Percentiles rank a stretch among this genome's conserved stretches.
phyloP scores from a whole-genome alignment of 2,888 invertebrate species.

The Xanthia togata region DNA sequence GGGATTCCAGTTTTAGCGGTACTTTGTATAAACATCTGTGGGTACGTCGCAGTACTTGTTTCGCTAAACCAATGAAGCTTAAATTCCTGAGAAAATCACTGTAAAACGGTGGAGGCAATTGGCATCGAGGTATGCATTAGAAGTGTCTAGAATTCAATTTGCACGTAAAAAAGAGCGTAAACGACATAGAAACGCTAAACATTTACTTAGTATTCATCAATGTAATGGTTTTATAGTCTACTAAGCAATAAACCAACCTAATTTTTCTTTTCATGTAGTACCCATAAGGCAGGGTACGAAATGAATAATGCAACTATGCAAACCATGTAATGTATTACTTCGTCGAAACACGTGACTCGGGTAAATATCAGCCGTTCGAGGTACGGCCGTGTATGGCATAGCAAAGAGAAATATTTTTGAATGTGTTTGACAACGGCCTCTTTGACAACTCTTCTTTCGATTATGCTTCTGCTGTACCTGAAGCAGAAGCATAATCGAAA shows the following conservation, averaged over 20 bases:
- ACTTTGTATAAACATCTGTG: background rate
- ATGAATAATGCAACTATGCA: constrained; percentile 87
- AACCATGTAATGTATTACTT: constrained; percentile 83
- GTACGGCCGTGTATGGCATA: constrained; percentile 80
- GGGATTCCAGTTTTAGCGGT: constrained; percentile 8
- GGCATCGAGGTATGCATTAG: constrained; percentile 38
- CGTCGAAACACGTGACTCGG: constrained; percentile 81
- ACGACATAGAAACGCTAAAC: constrained; percentile 41
- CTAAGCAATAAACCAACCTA: constrained; percentile 71
- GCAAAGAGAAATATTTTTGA: constrained; percentile 65
- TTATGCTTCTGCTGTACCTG: background rate
- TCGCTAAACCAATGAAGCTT: constrained; percentile 24
- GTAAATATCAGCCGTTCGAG: constrained; percentile 79
- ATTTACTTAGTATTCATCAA: constrained; percentile 63
- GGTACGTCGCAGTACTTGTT: constrained; percentile 13
- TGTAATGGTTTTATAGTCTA: constrained; percentile 58
- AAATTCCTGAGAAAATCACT: constrained; percentile 40
- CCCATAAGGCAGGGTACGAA: constrained; percentile 68
- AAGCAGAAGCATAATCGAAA: no score
- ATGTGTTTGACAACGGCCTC: constrained; percentile 24
- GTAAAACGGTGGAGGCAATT: constrained; percentile 23
- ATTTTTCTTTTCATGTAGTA: constrained; percentile 74
- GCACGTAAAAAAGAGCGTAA: constrained; percentile 49
- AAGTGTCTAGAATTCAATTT: constrained; percentile 56
- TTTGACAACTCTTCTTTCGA: constrained; percentile 19